Evolutionary conservation across 1,140 invertebrate species (phyloP), one percentile per base, ranked within the genome.

Genomic region (Ctenoplectra terminalis): DNA sequence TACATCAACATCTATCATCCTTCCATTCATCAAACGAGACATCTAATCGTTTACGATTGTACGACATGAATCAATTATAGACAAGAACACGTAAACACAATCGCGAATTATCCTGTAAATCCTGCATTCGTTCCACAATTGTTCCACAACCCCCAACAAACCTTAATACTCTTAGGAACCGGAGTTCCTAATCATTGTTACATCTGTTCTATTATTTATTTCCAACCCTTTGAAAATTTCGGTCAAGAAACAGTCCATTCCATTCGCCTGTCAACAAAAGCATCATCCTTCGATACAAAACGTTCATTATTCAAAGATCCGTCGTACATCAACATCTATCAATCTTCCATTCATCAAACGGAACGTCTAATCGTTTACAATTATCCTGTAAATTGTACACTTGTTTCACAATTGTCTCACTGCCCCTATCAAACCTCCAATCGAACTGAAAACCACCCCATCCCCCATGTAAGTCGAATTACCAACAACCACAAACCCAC

Each of bases 1-100:
- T 46, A 13, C 63, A 6, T 46, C 63, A 46, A 46, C 63, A 29
- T 20, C 63, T 29, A 66, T 66, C 64, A 66, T 29, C n/a, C 64
- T 40, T 15, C 37, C 17, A 26, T 64, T 40, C 61, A 17, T 11
- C 1, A 9, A 31, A 63, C 34, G 6, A n/a, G n/a, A 29, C 40
- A 17, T 40, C 15, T 34, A 29, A 66, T 46, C n/a, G 61, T 26
- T 7, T 29, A 9, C 34, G 43, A 26, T 26, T 15, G 34, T 26
- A 8, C 23, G n/a, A 37, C 13, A 64, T 66, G 20, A 66, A 46
- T 43, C 37, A 66, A 66, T 66, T 46, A 29, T 37, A 4, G n/a
- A n/a, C 6, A n/a, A 64, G 61, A 37, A 34, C 13, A 34, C 34
- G 31, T n/a, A 40, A 63, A 63, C 13, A 63, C 61, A 8, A 37